Evolutionary conservation across 2,888 invertebrate genomes (phyloP).

Genomic region (Lasioglossum pauxillum): DNA sequence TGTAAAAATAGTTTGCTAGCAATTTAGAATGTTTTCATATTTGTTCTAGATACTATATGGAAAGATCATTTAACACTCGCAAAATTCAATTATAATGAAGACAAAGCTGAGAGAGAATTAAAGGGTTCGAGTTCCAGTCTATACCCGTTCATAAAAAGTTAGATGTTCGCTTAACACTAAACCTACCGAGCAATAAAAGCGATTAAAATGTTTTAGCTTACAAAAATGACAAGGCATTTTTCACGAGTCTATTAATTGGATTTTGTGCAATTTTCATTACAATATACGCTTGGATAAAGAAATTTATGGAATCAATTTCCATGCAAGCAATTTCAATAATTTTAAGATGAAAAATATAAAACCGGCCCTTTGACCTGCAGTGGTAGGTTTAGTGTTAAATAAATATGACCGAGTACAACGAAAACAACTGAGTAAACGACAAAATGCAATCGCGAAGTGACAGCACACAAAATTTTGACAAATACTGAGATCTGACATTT

Average conservation of each 20-base stretch:
- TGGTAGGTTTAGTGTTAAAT: background rate
- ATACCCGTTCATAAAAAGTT: background rate
- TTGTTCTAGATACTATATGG: background rate
- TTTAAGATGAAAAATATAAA: too few species aligned
- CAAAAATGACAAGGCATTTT: too few species aligned
- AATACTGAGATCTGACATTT: background rate
- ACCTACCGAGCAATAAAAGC: too few species aligned
- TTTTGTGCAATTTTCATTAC: too few species aligned
- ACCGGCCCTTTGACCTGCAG: too few species aligned
- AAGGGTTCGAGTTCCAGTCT: background rate
- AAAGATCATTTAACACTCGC: background rate
- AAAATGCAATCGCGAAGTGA: background rate
- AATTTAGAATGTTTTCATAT: background rate
- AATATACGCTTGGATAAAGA: too few species aligned
- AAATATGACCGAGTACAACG: background rate
- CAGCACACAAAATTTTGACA: background rate
- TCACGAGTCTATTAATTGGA: too few species aligned
- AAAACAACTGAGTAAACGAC: background rate
- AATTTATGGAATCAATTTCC: too few species aligned
- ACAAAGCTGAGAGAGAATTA: background rate
- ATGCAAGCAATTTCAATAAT: too few species aligned
- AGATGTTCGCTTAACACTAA: background rate
- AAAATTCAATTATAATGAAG: background rate
- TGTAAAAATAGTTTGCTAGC: background rate
- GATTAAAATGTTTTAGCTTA: too few species aligned